A percentile compares a stretch with the other conserved stretches of the same genome.
phyloP scores from a whole-genome alignment of 2,797 vertebrate genomes.

The Microctenopoma stevenorrisi region DNA sequence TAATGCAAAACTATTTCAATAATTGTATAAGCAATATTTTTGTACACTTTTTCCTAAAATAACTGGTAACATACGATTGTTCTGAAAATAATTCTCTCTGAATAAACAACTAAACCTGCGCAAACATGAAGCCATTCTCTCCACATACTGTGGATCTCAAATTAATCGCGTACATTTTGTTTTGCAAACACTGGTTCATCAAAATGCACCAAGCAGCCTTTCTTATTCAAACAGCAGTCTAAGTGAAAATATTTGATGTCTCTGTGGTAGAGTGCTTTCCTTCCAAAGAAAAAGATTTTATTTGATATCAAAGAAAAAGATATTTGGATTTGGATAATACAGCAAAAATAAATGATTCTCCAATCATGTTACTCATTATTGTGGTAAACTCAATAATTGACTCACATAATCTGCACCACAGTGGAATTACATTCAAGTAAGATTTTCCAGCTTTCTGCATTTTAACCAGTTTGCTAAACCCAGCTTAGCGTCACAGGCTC shows the following conservation, averaged over 20 bases:
- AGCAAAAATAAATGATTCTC: slow-evolving; percentile 14
- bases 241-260: slow-evolving; percentile 5
- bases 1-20: slow-evolving; percentile 31
- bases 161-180: background rate
- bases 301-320: slow-evolving; percentile 28
- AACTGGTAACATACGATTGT: slow-evolving; percentile 26
- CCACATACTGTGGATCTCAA: slow-evolving; percentile 9
- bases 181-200: slow-evolving; percentile 11
- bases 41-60: slow-evolving; percentile 15
- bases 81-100: slow-evolving; percentile 22
- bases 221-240: slow-evolving; percentile 24
- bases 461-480: background rate
- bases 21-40: slow-evolving; percentile 7
- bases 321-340: slow-evolving; percentile 8
- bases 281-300: slow-evolving; percentile 10
- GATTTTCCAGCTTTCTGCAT: background rate
- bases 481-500: background rate
- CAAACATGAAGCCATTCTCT: slow-evolving; percentile 9
- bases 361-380: slow-evolving; percentile 1
- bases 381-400: slow-evolving; percentile 16
- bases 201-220: background rate
- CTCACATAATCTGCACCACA: background rate
- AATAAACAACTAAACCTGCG: slow-evolving; percentile 4
- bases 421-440: slow-evolving; percentile 5
- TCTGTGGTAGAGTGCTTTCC: slow-evolving; percentile 6